Evolutionary conservation across 1,140 invertebrate genomes (phyloP), one percentile per base, ranked within the genome.

Genomic region (Lordiphosa stackelbergi): DNA sequence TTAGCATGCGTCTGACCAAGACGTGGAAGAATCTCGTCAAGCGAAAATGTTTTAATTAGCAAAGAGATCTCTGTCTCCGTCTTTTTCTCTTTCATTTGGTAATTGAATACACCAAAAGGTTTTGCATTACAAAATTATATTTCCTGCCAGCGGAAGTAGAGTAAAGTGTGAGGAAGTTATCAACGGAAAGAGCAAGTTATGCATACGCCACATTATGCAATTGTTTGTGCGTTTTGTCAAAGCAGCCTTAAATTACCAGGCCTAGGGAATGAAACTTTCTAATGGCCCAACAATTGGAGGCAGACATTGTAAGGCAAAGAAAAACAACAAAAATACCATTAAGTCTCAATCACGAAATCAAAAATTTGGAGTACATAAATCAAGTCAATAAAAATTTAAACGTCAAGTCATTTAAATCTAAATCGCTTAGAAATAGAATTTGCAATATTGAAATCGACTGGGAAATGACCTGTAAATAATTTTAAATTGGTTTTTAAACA

Each of bases 41-140:
- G 12, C 16, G 52, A 73, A 73, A 77, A 83, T 83, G 77, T 77
- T 83, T 81, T 83, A 81, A 81, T 81, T 77, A 83, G 52, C 41
- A 36, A 7, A 53, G 22, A 36, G 46, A 47, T 7, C 24, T 6
- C 11, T 42, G 9, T 5, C 22, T 24, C 4, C 5, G 5, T 5
- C 5, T 5, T 5, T 24, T 5, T 24, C 22, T 3, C 24, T 10
- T 6, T 16, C 35, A 24, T 46, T 28, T 45, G 35, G 66, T 63
- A 71, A 72, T 45, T 24, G 36, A 43, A 66, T 40, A 9, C 8
- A 19, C 31, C 11, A 51, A 61, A 16, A 49, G 64, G 69, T 46
- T 37, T 69, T 22, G 19, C 6, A 22, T 71, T 54, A 47, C 68
- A 52, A 13, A 31, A 36, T 51, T 59, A n/a, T 8, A 59, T 42